A percentile compares a stretch with the other conserved stretches of the same genome.
phyloP scores from a whole-genome alignment of 2,113 vertebrate species.

The Gila orcuttii region DNA sequence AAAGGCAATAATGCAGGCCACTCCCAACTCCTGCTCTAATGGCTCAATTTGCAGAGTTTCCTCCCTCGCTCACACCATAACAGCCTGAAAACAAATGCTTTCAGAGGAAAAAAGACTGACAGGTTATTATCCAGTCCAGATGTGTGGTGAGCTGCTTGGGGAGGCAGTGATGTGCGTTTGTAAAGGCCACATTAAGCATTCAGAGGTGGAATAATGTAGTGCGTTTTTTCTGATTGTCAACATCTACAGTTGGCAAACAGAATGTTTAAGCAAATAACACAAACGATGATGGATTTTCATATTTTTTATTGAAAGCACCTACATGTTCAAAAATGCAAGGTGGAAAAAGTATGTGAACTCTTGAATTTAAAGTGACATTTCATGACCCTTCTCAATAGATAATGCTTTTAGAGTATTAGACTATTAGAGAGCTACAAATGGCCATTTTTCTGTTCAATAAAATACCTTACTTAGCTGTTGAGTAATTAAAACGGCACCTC shows the following conservation, averaged over 20 bases:
- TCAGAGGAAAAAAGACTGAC: constrained; percentile 10
- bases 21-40: constrained; percentile 25
- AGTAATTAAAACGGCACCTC: too few relatives aligned
- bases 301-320: not conserved
- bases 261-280: not conserved
- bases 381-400: too few relatives aligned
- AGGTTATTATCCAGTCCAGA: constrained; percentile 37
- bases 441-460: too few relatives aligned
- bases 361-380: not conserved
- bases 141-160: not conserved
- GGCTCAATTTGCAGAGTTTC: constrained; percentile 36
- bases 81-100: constrained; percentile 39
- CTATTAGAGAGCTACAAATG: too few relatives aligned
- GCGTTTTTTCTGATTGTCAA: not conserved
- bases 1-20: not conserved
- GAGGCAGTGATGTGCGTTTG: not conserved
- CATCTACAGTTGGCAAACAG: not conserved
- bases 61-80: constrained; percentile 18
- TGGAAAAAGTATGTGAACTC: not conserved
- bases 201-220: not conserved
- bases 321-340: not conserved
- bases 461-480: too few relatives aligned
- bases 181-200: constrained; percentile 22
- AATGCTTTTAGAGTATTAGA: too few relatives aligned
- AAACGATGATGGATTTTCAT: not conserved